Base-by-base conservation (phyloP, 1,140 invertebrate species). In the Schlechtendalia chinensis region DNA sequence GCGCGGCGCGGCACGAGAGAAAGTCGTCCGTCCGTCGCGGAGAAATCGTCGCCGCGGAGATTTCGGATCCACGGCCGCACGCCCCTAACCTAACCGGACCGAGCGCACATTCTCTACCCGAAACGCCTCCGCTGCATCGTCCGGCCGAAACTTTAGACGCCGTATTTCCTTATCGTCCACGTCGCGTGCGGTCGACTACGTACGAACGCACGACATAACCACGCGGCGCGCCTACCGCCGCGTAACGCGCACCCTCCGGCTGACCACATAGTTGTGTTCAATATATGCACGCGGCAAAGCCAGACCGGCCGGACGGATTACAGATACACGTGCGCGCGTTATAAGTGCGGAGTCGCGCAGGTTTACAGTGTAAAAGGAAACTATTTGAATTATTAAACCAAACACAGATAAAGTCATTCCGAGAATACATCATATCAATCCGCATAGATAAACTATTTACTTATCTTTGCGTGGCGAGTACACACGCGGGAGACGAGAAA, bases 371-470 rank as follows among this genome's bases (percentile, higher is more conserved):
- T 69, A 50, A 47, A 50, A 50, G 67, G n/a, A 69, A 69, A 69
- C 67, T 69, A 17, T 47, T 69, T 69, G 39, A 69, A 69, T 69
- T 50, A 69, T 69, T 50, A 69, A 69, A 69, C 67, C 27, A 27
- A 50, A 69, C 19, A 14, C 32, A 47, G 32, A 67, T 47, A 67
- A 65, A 47, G 45, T 67, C n/a, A 45, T 39, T 50, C 65, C n/a
- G 11, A n/a, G 19, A 22, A 22, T 67, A 45, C 45, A 67, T 16
- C n/a, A 65, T 32, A 29, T 32, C 8, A 39, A 3, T 61, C n/a
- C n/a, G 19, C 29, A 12, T 5, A 4, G 19, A 17, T 65, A n/a
- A 65, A 65, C 14, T 24, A 47, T 69, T 69, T 69, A 47, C n/a
- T 69, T 69, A 69, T 24, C n/a, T 69, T 24, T 24, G n/a, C 5